These are phyloP conservation scores for Zophobas morio DNA, from an alignment of 1,140 invertebrate species.

Conservation along the genomic window DNA sequence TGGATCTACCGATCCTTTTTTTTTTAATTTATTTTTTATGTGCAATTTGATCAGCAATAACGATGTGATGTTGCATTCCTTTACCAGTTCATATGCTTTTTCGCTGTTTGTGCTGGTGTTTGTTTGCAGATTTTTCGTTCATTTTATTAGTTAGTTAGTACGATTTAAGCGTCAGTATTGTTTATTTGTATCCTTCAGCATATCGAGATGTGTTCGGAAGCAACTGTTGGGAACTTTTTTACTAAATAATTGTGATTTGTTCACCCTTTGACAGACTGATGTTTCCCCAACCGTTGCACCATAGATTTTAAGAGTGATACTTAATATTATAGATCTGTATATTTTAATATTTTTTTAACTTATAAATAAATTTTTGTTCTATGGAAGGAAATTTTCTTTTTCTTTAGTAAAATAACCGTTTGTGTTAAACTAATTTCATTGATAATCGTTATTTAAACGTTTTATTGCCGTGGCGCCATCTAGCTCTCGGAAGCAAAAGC, in stretches of 20 bases:
- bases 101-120: constrained; percentile 47
- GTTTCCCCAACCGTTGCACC: constrained; percentile 42
- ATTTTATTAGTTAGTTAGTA: constrained; percentile 37
- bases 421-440: too few relatives aligned
- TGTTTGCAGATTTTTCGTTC: constrained; percentile 47
- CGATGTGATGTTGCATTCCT: constrained; percentile 46
- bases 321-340: constrained; percentile 48
- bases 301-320: constrained; percentile 46
- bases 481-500: too few relatives aligned
- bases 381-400: too few relatives aligned
- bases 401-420: too few relatives aligned
- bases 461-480: too few relatives aligned
- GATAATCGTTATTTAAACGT: too few relatives aligned
- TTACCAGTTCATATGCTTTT: constrained; percentile 44
- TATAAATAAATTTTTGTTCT: constrained; percentile 43
- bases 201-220: constrained; percentile 35
- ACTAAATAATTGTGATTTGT: constrained; percentile 35
- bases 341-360: constrained; percentile 44
- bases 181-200: constrained; percentile 46
- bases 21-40: constrained; percentile 46
- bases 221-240: constrained; percentile 40
- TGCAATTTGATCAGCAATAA: constrained; percentile 49
- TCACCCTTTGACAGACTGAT: constrained; percentile 45
- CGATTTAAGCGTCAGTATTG: constrained; percentile 43
- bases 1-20: constrained; percentile 12